Percentiles rank a stretch among this genome's conserved stretches.
Conservation (phyloP, 2,888 invertebrate species). For the Agrypnus murinus region DNA sequence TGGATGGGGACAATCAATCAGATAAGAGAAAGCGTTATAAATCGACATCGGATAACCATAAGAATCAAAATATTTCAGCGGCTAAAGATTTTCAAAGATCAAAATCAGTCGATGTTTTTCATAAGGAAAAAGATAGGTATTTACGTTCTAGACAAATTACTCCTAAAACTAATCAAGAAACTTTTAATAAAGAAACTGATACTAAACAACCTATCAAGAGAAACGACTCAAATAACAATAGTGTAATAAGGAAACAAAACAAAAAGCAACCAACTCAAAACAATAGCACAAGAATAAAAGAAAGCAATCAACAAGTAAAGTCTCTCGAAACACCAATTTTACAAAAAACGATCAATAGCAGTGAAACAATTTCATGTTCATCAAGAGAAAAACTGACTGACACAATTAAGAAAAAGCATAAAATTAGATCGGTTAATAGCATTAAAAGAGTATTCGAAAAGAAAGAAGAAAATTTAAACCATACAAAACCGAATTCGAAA, state of each 20-base stretch:
- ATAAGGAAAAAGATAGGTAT: constrained; percentile 3
- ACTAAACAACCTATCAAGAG: no score
- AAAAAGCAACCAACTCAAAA: not conserved
- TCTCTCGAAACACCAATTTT: not conserved
- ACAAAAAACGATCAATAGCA: no score
- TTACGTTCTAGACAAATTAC: not conserved
- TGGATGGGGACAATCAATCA: not conserved
- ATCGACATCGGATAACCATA: not conserved
- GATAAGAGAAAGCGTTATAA: constrained; percentile 13
- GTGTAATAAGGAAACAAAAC: not conserved
- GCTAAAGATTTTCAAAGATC: constrained; percentile 15
- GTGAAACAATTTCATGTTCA: no score
- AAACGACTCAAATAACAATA: constrained; percentile 12
- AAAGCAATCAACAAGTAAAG: not conserved
- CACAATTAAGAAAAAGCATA: not conserved
- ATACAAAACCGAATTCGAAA: no score
- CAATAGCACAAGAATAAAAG: not conserved
- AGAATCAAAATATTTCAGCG: not conserved
- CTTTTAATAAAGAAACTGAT: not conserved
- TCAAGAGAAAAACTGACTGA: not conserved
- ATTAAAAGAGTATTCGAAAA: constrained; percentile 19
- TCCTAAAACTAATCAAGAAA: not conserved
- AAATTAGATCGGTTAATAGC: constrained; percentile 17
- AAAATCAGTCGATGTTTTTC: not conserved
- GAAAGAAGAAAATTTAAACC: no score